Evolutionary conservation across 2,797 vertebrate genomes (phyloP), one percentile per base, ranked within the genome.

Genomic region (Dendrocincla tyrannina): DNA sequence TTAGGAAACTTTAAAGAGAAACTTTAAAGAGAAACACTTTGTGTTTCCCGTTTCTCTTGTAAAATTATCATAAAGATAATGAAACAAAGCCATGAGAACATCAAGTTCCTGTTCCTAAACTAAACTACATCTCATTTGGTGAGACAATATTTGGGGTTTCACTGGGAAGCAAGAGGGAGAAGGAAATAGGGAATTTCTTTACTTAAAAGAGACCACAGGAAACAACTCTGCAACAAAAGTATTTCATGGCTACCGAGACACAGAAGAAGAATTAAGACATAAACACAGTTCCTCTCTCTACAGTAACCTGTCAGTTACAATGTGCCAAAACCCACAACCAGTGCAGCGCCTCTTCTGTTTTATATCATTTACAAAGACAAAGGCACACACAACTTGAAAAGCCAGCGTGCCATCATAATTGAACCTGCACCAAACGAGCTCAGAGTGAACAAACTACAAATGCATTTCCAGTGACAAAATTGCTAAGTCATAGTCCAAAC

Each of bases 321-420:
- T 70, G 80, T 81, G 44, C 74, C 95, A 85, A 80, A 23, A 93
- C 46, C 56, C 56, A 91, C 33, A 47, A 94, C 60, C 62, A 96
- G 85, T 23, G 63, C 73, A 70, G 53, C n/a, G 62, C 17, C 24
- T 76, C 39, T 37, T 86, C 69, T 17, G 17, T 9, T 69, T 56
- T 49, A 33, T 17, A 37, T 4, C 32, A 23, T 9, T 81, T 35
- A 68, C 44, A 63, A 55, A 69, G 25, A 52, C 3, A 72, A 50
- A 19, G 3, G 5, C 10, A 14, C 14, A 23, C 3, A 7, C 50
- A 63, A 42, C 30, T 35, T 41, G 27, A 78, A 88, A 74, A 74
- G 42, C 14, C 47, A 32, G 5, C 2, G 35, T 39, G 47, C 17
- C 56, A 27, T 28, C 35, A 19, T 3, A 32, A 8, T 25, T 11